Conservation (phyloP, 2,888 invertebrate genomes). For the Lasioglossum pauxillum region DNA sequence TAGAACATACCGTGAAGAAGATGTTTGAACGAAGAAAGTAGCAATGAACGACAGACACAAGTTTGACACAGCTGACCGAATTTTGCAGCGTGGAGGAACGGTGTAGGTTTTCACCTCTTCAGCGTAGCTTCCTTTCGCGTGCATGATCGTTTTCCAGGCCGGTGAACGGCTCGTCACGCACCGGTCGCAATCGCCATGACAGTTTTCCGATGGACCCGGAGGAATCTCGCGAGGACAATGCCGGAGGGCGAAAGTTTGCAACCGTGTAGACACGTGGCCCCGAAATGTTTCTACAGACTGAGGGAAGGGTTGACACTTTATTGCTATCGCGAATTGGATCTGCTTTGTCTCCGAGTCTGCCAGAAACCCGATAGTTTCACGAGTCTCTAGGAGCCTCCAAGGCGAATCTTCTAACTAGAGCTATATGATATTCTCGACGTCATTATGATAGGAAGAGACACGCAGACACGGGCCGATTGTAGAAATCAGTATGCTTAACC, state of each 20-base stretch:
- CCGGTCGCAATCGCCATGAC: conserved; percentile 48
- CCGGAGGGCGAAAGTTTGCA: conserved; percentile 59
- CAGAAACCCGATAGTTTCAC: conserved; percentile 37
- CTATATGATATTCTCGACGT: not conserved
- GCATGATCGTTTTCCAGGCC: conserved; percentile 55
- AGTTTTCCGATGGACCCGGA: conserved; percentile 51
- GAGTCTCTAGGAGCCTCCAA: not conserved
- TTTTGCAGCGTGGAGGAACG: not conserved
- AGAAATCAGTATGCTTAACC: not conserved
- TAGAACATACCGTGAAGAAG: not conserved
- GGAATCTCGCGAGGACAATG: conserved; percentile 55
- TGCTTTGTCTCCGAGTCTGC: conserved; percentile 33
- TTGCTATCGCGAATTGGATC: conserved; percentile 73
- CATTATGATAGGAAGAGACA: not conserved
- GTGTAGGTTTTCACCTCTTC: conserved; percentile 20
- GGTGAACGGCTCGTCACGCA: conserved; percentile 41
- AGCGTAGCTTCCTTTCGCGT: conserved; percentile 32
- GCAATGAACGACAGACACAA: not conserved
- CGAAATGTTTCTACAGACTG: conserved; percentile 60
- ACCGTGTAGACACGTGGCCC: conserved; percentile 48
- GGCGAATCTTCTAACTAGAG: not conserved
- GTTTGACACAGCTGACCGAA: not conserved
- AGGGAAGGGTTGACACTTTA: conserved; percentile 70
- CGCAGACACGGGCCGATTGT: not conserved
- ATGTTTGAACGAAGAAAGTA: not conserved